A percentile compares a stretch with the other conserved stretches of the same genome.
These are phyloP conservation scores for Syngnathus acus DNA, from an alignment of 2,797 vertebrate genomes.

Conservation along the genomic window DNA sequence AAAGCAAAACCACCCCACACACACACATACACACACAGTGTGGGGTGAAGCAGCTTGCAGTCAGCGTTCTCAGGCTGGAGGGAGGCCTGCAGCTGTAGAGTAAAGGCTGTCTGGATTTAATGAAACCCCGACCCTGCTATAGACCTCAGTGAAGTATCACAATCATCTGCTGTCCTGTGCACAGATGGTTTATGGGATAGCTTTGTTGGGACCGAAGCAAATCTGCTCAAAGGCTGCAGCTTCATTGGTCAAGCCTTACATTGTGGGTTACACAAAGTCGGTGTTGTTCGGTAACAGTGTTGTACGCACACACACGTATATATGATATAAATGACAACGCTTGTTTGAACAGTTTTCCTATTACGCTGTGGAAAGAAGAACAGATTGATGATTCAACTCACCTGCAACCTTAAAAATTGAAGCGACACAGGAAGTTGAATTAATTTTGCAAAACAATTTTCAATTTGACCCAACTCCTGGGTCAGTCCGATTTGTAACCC, in stretches of 20 bases:
- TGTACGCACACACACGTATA: not conserved
- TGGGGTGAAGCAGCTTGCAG: constrained; percentile 15
- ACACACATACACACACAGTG: constrained; percentile 8
- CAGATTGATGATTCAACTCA: too few relatives aligned
- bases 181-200: constrained; percentile 53
- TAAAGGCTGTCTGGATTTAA: constrained; percentile 49
- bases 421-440: too few relatives aligned
- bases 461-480: too few relatives aligned
- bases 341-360: too few relatives aligned
- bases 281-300: constrained; percentile 1
- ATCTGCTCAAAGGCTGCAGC: constrained; percentile 30
- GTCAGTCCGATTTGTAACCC: too few relatives aligned
- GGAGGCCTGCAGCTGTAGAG: constrained; percentile 32
- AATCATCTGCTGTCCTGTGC: constrained; percentile 41
- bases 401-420: too few relatives aligned
- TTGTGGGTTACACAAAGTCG: not conserved
- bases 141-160: constrained; percentile 47
- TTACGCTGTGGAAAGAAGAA: too few relatives aligned
- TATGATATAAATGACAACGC: not conserved
- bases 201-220: constrained; percentile 41
- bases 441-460: too few relatives aligned
- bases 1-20: constrained; percentile 12
- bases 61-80: constrained; percentile 9
- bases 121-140: constrained; percentile 49
- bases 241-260: constrained; percentile 25